Evolutionary conservation across 35 echinoderm and acorn worm genomes (phyloP).

Genomic region (Heliocidaris tuberculata): DNA sequence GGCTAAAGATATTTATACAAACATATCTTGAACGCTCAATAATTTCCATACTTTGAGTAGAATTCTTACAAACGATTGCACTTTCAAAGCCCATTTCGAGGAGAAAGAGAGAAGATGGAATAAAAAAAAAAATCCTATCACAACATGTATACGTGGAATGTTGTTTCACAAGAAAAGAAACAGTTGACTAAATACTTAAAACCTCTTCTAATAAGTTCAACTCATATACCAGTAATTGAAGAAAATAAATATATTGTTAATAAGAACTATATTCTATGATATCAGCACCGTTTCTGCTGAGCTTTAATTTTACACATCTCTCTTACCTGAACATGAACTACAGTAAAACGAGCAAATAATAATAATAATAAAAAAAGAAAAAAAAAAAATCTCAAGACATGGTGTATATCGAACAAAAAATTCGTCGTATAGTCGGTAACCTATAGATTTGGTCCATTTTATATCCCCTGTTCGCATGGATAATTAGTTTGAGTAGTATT

Average conservation of each 20-base stretch:
- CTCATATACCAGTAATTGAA: not conserved
- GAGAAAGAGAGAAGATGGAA: not conserved
- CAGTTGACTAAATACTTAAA: no score
- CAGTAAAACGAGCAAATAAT: no score
- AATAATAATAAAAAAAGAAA: no score
- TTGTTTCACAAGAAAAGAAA: not conserved
- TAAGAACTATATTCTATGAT: no score
- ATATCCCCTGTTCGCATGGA: no score
- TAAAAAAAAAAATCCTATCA: not conserved
- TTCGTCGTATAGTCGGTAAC: no score
- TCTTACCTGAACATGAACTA: not conserved
- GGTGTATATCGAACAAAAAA: no score
- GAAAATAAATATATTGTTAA: not conserved
- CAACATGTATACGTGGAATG: not conserved
- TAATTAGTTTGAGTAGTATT: no score
- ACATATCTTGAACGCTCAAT: constrained; percentile 14
- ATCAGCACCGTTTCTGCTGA: not conserved
- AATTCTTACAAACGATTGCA: constrained; percentile 1
- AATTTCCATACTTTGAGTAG: constrained; percentile 28
- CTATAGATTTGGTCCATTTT: no score
- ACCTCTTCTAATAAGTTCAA: no score
- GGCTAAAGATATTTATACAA: not conserved
- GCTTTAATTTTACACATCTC: not conserved
- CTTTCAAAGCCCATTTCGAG: constrained; percentile 3
- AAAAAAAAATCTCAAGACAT: not conserved